Evolutionary conservation across 2,113 vertebrate species (phyloP).

Genomic region (Zingel zingel): DNA sequence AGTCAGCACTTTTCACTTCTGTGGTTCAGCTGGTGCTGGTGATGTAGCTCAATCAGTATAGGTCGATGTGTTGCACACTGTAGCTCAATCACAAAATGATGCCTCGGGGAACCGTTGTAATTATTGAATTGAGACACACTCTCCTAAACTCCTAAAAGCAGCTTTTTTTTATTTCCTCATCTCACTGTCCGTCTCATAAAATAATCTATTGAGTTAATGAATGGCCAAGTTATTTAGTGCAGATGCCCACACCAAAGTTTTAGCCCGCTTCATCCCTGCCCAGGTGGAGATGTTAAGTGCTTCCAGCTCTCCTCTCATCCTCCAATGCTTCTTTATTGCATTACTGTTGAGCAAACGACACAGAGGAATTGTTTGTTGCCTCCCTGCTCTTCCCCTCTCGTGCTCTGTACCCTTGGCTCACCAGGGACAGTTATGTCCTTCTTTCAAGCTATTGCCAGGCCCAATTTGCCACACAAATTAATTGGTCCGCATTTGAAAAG

Average conservation of each 20-base stretch:
- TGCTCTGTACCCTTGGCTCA: slow-evolving; percentile 63
- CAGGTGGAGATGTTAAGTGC: slow-evolving; percentile 53
- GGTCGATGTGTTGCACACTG: background rate
- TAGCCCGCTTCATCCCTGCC: slow-evolving; percentile 4
- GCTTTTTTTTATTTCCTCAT: slow-evolving; percentile 11
- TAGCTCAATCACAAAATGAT: background rate
- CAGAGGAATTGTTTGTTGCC: slow-evolving; percentile 67
- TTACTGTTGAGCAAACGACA: slow-evolving; percentile 54
- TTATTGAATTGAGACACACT: background rate
- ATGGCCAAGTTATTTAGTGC: slow-evolving; percentile 10
- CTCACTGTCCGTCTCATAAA: background rate
- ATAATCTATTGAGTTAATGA: slow-evolving; percentile 25
- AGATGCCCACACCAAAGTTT: slow-evolving; percentile 28
- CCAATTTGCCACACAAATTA: slow-evolving; percentile 83
- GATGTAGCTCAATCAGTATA: background rate
- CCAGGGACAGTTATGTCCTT: slow-evolving; percentile 76
- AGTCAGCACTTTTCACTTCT: background rate
- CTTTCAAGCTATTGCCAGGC: slow-evolving; percentile 74
- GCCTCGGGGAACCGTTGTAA: background rate
- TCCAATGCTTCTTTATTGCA: slow-evolving; percentile 21
- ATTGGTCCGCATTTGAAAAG: slow-evolving; percentile 69
- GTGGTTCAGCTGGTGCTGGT: background rate
- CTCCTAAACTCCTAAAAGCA: background rate
- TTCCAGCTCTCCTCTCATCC: slow-evolving; percentile 31
- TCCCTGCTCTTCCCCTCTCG: slow-evolving; percentile 41